Base-by-base conservation (phyloP, 2,113 vertebrate species). In the Eudyptes chrysolophus region DNA sequence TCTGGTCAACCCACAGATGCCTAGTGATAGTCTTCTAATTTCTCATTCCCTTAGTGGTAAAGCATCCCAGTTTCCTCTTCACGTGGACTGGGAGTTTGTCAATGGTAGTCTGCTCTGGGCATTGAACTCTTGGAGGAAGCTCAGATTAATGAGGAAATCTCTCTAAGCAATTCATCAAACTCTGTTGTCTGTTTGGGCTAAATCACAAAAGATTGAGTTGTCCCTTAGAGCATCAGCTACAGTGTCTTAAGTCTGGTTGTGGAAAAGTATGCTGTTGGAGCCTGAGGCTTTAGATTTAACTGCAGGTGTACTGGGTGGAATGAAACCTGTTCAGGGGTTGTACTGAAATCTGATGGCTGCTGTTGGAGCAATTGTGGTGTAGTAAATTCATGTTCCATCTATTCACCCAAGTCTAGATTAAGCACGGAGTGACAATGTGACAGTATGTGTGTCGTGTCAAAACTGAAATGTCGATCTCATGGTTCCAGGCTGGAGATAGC, bases 371-470 rank as follows among this genome's bases (percentile, higher is more conserved):
- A 2, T 5, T 25, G 49, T 32, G 29, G 1, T 61, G 76, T 40
- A 15, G 19, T 38, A n/a, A 16, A 11, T 49, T 36, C 9, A 3
- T 11, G 5, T 25, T 64, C n/a, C 13, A 5, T 25, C 29, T 79
- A 1, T 40, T 84, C 55, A 32, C 54, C 10, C 22, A 8, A 30
- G 14, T 10, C 29, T 15, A 7, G 49, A 19, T 61, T 16, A 57
- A 64, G 20, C 24, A 16, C 3, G 6, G 42, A 38, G 13, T 0
- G 1, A 20, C 30, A 11, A 4, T 0, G 6, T 66, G 40, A 18
- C 5, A 1, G 5, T 18, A 1, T 2, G 2, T 7, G 40, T 44
- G 44, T 34, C 0, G 1, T 71, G 69, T 74, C 58, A 54, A 15
- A 64, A 75, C 55, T 69, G 48, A 40, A 42, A 6, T 6, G 32